A percentile compares a stretch with the other conserved stretches of the same genome.
Evolutionary conservation across 2,888 invertebrate genomes (phyloP).

Genomic region (Drosophila lacicola): DNA sequence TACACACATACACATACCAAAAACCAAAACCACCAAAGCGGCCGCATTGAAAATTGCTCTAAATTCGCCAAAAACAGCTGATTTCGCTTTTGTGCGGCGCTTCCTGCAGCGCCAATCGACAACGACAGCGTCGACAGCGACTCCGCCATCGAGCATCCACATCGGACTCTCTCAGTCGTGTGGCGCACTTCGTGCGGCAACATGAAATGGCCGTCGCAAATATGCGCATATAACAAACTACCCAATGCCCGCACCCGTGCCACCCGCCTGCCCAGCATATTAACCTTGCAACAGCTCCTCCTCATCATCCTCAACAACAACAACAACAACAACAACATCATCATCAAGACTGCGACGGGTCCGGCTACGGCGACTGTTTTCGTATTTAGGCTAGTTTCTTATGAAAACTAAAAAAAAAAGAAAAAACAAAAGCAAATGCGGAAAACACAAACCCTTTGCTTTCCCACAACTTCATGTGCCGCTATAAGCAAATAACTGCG

Average conservation of each 20-base stretch:
- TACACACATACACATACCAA: constrained; percentile 35
- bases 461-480: constrained; percentile 71
- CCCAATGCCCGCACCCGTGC: constrained; percentile 20
- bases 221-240: constrained; percentile 74
- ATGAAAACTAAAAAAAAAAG: constrained; percentile 21
- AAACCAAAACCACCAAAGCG: constrained; percentile 61
- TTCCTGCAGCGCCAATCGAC: constrained; percentile 74
- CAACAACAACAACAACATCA: constrained; percentile 6
- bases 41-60: constrained; percentile 80
- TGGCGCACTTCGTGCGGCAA: constrained; percentile 77
- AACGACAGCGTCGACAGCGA: constrained; percentile 46
- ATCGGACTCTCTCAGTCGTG: constrained; percentile 71
- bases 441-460: constrained; percentile 61
- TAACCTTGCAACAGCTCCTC: constrained; percentile 53
- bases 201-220: constrained; percentile 73
- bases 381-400: constrained; percentile 60
- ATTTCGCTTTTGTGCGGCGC: constrained; percentile 65
- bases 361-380: constrained; percentile 34
- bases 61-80: constrained; percentile 80
- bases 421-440: constrained; percentile 7
- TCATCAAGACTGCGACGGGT: constrained; percentile 25
- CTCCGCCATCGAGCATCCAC: constrained; percentile 52
- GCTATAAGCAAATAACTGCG: constrained; percentile 68
- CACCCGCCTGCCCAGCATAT: constrained; percentile 18
- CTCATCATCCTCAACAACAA: constrained; percentile 15